Evolutionary conservation across 2,797 vertebrate species (phyloP), one percentile per base, ranked within the genome.

Genomic region (Phrynocephalus guinanensis): DNA sequence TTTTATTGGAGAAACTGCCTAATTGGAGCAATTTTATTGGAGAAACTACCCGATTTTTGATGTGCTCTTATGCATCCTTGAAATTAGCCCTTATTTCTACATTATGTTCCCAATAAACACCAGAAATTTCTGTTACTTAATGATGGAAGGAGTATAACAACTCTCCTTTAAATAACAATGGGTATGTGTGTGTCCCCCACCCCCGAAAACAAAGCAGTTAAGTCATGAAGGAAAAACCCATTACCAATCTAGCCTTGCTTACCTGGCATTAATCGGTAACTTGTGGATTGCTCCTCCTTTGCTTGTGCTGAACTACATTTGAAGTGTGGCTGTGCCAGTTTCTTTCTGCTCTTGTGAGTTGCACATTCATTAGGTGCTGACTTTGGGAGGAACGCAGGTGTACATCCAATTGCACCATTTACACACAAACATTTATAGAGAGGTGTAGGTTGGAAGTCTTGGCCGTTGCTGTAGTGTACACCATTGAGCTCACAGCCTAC

Each of bases 401-500:
- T 98, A 70, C 99, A 99, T 93, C 98, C 99, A 3, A 99, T 98
- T 6, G 97, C 97, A 26, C 99, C 99, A 1, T 97, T 97, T 68
- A 99, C 96, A 93, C 99, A 99, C 9, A 98, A 97, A 93, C 99
- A 99, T 89, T 98, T 98, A 77, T 98, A 99, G 63, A 98, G 95
- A 0, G 96, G 96, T 91, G 96, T 98, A 82, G 98, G 97, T 92
- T 99, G 98, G 94, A 99, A 99, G 18, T 95, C 95, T 91, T 99
- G 97, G 26, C 99, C 98, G 0, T 99, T 99, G 86, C 96, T 96
- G 88, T 99, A 99, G 93, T 98, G 97, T 60, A 95, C 91, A 33
- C 98, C 97, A 82, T 97, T 99, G 91, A 99, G 95, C 92, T 99
- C 98, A 87, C 99, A 99, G 90, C 99, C 99, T 90, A 99, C 98